phyloP scores from a whole-genome alignment of 2,113 vertebrate species.

The Bos indicus region DNA sequence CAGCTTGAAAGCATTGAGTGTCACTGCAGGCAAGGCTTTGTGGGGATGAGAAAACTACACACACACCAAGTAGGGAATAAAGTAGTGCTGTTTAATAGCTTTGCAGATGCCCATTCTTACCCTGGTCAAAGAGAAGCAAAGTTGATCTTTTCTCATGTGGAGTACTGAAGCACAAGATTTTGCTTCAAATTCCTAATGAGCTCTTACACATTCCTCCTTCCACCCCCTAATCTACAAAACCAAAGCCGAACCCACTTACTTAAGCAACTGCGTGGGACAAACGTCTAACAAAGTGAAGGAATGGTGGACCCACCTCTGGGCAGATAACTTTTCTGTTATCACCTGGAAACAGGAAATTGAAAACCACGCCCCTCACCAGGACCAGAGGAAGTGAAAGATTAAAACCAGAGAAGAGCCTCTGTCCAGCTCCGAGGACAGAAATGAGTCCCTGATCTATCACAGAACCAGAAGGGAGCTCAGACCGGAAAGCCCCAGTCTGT shows the following conservation, averaged over 20 bases:
- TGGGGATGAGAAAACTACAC: background rate
- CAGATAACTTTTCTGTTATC: background rate
- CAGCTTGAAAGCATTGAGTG: constrained; percentile 7
- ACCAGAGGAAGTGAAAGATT: background rate
- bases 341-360: background rate
- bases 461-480: background rate
- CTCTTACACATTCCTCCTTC: background rate
- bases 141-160: background rate
- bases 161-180: background rate
- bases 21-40: background rate
- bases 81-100: background rate
- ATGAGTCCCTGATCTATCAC: background rate
- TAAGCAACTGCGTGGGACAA: background rate
- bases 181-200: background rate
- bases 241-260: background rate
- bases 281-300: background rate
- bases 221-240: background rate
- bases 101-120: background rate
- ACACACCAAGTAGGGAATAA: background rate
- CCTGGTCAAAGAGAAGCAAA: background rate
- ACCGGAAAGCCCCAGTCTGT: background rate
- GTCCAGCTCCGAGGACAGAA: background rate
- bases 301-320: background rate
- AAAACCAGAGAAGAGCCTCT: background rate
- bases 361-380: background rate